Base-by-base conservation (phyloP, 2,113 vertebrate genomes). In the Lathamus discolor region DNA sequence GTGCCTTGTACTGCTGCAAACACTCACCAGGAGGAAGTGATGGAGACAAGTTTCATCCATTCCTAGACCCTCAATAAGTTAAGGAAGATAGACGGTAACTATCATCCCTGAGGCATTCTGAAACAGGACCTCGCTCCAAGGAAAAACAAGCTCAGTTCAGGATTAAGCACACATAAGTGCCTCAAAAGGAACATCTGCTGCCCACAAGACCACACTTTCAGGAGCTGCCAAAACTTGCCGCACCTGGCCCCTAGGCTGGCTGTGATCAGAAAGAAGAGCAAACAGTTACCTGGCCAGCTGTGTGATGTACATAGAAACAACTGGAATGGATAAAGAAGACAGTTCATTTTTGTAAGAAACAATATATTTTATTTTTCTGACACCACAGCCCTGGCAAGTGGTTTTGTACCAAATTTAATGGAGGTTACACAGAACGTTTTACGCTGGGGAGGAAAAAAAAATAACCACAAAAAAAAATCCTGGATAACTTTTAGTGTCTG, bases 331-430 rank as follows among this genome's bases (percentile, higher is more conserved):
- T 88, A 93, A 97, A 96, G 90, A 88, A 92, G 69, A 96, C 97
- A 68, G 93, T 87, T 97, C 91, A 29, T 74, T 98, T 98, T 98
- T 98, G 97, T 99, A 99, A 98, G 98, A 99, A 99, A 99, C 99
- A 99, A 99, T 99, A 99, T 99, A 99, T 99, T 99, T 99, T 99
- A 99, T 99, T 99, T 99, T 99, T 99, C 99, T 99, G 99, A 99
- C 99, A 99, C 98, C 99, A 99, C 99, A 99, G 99, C 98, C 98
- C 98, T 98, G 98, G 98, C 98, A 95, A 99, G 98, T 99, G 98
- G 98, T 98, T 99, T 98, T 99, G 99, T 99, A 99, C 99, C 99
- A 99, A 99, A 99, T 99, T 98, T 99, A 99, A 99, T 99, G 99
- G 98, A 99, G 98, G 98, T 99, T 99, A 99, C 99, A 99, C 99